phyloP scores from a whole-genome alignment of 2,797 vertebrate genomes.

The Steatocranus sp. region DNA sequence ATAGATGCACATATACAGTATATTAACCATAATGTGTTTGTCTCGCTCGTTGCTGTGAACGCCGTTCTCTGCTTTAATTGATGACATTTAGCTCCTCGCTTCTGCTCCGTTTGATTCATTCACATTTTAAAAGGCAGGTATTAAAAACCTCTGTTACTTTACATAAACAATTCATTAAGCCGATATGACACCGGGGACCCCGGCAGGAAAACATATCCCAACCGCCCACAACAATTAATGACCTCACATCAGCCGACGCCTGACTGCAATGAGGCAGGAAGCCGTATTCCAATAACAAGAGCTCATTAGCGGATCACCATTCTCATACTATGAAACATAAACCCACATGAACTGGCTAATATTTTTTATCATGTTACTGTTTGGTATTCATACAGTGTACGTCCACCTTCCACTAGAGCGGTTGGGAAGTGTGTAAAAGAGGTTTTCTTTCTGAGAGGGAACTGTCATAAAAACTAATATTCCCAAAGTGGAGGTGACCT shows the following conservation, averaged over 20 bases:
- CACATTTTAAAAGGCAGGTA: conserved; percentile 50
- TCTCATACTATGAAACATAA: neutral
- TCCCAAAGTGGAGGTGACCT: conserved; percentile 41
- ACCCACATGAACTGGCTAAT: neutral
- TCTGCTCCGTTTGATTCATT: conserved; percentile 27
- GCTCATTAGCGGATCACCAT: conserved; percentile 23
- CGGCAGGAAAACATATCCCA: conserved; percentile 34
- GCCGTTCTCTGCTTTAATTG: conserved; percentile 24
- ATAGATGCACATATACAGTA: neutral
- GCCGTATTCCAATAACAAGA: neutral
- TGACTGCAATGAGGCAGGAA: conserved; percentile 15
- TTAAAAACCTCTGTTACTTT: conserved; percentile 51
- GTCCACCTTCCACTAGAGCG: neutral
- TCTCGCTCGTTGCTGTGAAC: neutral
- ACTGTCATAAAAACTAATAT: conserved; percentile 35
- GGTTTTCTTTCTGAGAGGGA: conserved; percentile 1
- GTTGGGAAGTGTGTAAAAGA: conserved; percentile 2
- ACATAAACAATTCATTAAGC: conserved; percentile 60
- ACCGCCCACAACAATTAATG: conserved; percentile 49
- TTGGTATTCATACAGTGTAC: neutral
- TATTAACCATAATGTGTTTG: conserved; percentile 22
- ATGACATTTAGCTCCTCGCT: conserved; percentile 41
- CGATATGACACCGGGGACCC: conserved; percentile 48
- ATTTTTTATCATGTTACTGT: rapidly evolving
- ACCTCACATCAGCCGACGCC: conserved; percentile 21